Evolutionary conservation across 2,113 vertebrate genomes (phyloP), one percentile per base, ranked within the genome.

Genomic region (Oncorhynchus clarkii): DNA sequence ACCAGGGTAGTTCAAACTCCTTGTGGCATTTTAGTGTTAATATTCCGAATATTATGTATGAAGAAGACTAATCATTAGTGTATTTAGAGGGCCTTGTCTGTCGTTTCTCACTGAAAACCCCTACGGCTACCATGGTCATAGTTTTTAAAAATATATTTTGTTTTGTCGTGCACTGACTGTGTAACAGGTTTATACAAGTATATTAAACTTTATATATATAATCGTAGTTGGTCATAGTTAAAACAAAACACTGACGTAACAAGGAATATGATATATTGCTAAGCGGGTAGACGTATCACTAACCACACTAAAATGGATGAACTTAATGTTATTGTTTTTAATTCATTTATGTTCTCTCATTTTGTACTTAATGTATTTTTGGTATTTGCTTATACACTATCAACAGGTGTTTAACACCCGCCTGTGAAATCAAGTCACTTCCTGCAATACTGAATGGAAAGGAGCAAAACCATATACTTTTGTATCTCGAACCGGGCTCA

Each of bases 271-370:
- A 22, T 26, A 22, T 45, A 22, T 71, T 72, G 68, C 2, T 16
- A 64, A 73, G 78, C 66, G 6, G 72, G 72, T 76, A 71, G 76
- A 78, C 39, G 13, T 29, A 68, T 39, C 16, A 71, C 70, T 85
- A 76, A 82, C 70, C 75, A 83, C 88, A 91, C 89, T 92, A 90
- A 84, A 73, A 72, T 7, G 29, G 14, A 34, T 68, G 14, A 29
- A 68, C 70, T 70, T n/a, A 22, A 22, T 62, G n/a, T 62, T 22
- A 80, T 1, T 71, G 31, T 62, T 73, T 29, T 34, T 75, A 70
- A 6, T 69, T 77, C 45, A 66, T 68, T 29, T 24, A 59, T 5
- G 69, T 16, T 72, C 57, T 70, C 71, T 69, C 67, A 22, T 76
- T 82, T 62, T 73, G 49, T 71, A 60, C 24, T 71, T 67, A 9